A percentile compares a stretch with the other conserved stretches of the same genome.
phyloP scores from a whole-genome alignment of 2,113 vertebrate genomes.

The Petrocephalus zakoni region DNA sequence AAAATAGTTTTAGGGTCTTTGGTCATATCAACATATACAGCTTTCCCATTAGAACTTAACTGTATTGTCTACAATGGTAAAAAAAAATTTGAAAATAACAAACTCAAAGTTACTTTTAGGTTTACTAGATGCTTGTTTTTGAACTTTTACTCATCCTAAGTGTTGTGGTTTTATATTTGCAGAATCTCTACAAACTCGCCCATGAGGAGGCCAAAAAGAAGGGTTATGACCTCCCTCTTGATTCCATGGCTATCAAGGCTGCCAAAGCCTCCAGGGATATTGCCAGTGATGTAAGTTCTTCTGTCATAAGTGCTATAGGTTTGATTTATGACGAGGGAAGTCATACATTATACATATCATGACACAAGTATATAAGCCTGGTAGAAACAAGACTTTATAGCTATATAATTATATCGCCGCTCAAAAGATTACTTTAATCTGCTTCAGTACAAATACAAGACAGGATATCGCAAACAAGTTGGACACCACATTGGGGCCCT shows the following conservation, averaged over 20 bases:
- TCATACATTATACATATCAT: neutral
- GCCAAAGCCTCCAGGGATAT: constrained; percentile 85
- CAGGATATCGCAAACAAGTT: no score
- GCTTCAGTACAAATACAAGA: no score
- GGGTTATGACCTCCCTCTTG: constrained; percentile 73
- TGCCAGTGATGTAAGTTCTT: constrained; percentile 86
- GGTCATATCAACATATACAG: no score
- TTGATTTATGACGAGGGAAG: neutral
- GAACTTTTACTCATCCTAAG: no score
- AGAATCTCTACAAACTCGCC: constrained; percentile 83
- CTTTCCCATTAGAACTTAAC: no score
- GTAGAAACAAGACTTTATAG: neutral
- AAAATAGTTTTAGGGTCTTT: no score
- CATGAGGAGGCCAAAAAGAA: constrained; percentile 70
- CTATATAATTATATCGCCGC: neutral
- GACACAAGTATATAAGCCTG: neutral
- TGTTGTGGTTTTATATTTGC: no score
- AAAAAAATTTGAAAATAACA: no score
- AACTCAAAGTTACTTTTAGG: no score
- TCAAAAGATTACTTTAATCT: neutral
- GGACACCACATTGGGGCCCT: no score
- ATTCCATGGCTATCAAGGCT: constrained; percentile 79
- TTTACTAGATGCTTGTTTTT: no score
- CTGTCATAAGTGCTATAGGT: neutral
- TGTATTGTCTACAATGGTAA: no score